phyloP scores from a whole-genome alignment of 2,888 invertebrate genomes.

The Himalopsyche japonica region DNA sequence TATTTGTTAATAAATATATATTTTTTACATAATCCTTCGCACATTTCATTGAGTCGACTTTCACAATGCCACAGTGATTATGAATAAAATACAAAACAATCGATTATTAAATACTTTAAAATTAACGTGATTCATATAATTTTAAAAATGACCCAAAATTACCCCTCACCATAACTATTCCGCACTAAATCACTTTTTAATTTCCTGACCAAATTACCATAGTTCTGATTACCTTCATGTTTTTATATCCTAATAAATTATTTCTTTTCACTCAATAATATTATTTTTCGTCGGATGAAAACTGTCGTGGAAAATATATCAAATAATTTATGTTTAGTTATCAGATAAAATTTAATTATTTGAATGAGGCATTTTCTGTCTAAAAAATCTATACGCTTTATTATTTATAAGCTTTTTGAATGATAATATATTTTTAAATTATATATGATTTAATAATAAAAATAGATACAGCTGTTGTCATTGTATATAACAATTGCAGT shows the following conservation, averaged over 20 bases:
- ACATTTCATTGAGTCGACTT: neutral
- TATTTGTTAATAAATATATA: no score
- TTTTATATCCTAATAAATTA: neutral
- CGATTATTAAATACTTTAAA: neutral
- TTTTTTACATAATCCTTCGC: neutral
- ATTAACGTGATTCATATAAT: neutral
- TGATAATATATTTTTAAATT: no score
- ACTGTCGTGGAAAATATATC: no score
- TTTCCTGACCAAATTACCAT: conserved; percentile 13
- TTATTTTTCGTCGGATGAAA: neutral
- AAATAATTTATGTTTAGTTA: no score
- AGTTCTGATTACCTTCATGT: neutral
- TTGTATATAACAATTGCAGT: no score
- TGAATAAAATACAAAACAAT: neutral
- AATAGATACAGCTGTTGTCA: no score
- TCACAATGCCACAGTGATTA: neutral
- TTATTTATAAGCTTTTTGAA: no score
- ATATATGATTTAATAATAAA: no score
- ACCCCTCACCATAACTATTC: conserved; percentile 4
- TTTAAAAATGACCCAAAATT: conserved; percentile 3
- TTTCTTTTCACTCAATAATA: neutral
- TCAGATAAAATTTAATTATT: no score
- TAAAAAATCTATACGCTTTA: no score
- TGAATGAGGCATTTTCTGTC: no score
- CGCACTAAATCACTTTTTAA: conserved; percentile 14